These are phyloP conservation scores for Ctenosaura bakeri DNA, from an alignment of 2,797 vertebrate genomes.

Conservation along the genomic window DNA sequence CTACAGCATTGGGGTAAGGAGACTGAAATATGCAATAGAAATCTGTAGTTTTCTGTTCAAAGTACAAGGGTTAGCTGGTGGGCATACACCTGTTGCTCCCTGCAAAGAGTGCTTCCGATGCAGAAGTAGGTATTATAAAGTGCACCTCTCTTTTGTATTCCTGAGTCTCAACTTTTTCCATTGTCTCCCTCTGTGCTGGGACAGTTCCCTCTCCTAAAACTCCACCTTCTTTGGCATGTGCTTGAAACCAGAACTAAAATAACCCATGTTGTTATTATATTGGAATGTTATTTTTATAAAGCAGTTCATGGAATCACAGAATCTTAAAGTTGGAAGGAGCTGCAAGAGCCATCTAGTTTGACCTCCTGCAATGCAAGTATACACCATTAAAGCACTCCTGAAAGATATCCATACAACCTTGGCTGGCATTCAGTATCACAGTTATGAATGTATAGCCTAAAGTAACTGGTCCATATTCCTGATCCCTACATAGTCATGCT, in stretches of 20 bases:
- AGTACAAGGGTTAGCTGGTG: not conserved
- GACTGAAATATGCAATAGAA: not conserved
- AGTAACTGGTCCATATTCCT: too few relatives aligned
- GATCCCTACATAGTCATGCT: too few relatives aligned
- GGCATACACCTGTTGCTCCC: not conserved
- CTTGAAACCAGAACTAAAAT: slow-evolving; percentile 9
- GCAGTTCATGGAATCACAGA: too few relatives aligned
- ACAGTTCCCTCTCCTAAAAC: not conserved
- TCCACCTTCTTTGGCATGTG: not conserved
- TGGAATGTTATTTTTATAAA: too few relatives aligned
- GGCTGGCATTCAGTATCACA: too few relatives aligned
- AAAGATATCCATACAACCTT: too few relatives aligned
- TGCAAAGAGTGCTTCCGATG: not conserved
- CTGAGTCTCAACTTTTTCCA: not conserved
- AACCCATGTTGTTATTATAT: not conserved
- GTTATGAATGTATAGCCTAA: too few relatives aligned
- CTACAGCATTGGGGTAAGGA: not conserved
- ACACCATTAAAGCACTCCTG: too few relatives aligned
- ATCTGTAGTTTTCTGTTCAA: not conserved
- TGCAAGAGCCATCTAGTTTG: too few relatives aligned
- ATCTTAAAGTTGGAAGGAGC: too few relatives aligned
- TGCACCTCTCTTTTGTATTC: not conserved
- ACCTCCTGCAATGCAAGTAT: too few relatives aligned
- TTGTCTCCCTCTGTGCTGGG: not conserved
- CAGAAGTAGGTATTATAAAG: not conserved